Percentiles rank a stretch among this genome's conserved stretches.
phyloP scores from a whole-genome alignment of 2,797 vertebrate genomes.

The Sebastes trivittatus region DNA sequence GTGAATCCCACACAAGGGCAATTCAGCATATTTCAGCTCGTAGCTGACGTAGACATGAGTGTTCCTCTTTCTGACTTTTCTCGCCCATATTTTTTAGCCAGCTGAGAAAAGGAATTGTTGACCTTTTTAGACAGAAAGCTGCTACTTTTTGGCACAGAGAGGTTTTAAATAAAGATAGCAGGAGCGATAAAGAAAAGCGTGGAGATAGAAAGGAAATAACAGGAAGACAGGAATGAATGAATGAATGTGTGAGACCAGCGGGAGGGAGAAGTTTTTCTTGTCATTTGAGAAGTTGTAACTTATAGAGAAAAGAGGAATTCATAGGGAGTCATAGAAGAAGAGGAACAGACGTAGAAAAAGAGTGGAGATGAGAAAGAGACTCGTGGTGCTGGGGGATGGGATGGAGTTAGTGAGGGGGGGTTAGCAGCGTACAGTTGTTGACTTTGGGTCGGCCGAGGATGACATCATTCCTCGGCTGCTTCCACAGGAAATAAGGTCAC shows the following conservation, averaged over 20 bases:
- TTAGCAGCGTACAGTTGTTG: slow-evolving; percentile 65
- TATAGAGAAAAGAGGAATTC: slow-evolving; percentile 28
- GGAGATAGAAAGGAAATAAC: slow-evolving; percentile 25
- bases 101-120: slow-evolving; percentile 16
- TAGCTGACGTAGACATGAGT: neutral
- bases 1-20: neutral
- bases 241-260: slow-evolving; percentile 21
- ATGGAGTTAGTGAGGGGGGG: neutral
- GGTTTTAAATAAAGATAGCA: neutral
- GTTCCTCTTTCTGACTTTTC: neutral
- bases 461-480: slow-evolving; percentile 78
- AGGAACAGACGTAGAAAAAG: neutral
- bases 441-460: slow-evolving; percentile 67
- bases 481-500: slow-evolving; percentile 85
- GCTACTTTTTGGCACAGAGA: slow-evolving; percentile 1
- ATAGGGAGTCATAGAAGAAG: slow-evolving; percentile 10
- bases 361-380: slow-evolving; percentile 17
- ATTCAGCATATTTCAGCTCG: neutral
- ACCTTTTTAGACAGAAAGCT: slow-evolving; percentile 17
- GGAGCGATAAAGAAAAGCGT: neutral
- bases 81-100: neutral
- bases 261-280: slow-evolving; percentile 11
- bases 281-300: slow-evolving; percentile 3
- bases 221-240: slow-evolving; percentile 38
- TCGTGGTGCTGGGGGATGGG: neutral